Evolutionary conservation across 2,113 vertebrate species (phyloP), one percentile per base, ranked within the genome.

Genomic region (Nestor notabilis): DNA sequence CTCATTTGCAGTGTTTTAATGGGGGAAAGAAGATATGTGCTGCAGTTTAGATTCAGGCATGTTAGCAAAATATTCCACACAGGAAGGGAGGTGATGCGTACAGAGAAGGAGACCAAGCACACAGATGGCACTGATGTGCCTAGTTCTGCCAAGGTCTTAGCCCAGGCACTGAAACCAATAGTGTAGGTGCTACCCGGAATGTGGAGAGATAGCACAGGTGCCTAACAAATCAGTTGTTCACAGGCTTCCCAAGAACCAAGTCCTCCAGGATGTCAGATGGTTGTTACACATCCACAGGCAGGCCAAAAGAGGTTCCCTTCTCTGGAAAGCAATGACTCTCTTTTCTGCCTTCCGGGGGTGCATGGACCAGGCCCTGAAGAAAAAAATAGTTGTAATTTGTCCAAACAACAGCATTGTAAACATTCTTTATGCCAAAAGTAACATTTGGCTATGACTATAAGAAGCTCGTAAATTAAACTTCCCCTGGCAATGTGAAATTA

Each of bases 351-450:
- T 81, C 49, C 60, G 52, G 39, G 43, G 11, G 23, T 33, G 11
- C 5, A 3, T 23, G 23, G 27, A 83, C 27, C 27, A 68, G 39
- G 21, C 21, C 43, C 20, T 3, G 1, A 81, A 86, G n/a, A 9
- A 87, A 87, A 63, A 90, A 91, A 64, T 14, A 63, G 16, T 49
- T 86, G 71, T 66, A 89, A 87, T 88, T 95, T 94, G 46, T 86
- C 46, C 83, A 75, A 91, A 94, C 47, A 93, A 91, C 63, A 92
- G 70, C 3, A 9, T 17, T 78, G 49, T 68, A 93, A 92, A 83
- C 55, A 78, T 74, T 83, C 19, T 88, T 95, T 93, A 84, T 94
- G 55, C 85, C 90, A 86, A 84, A 95, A 95, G 79, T 61, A 93
- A 82, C 28, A 58, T 72, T 95, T 84, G 47, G 33, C 58, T 89